Percentiles rank a stretch among this genome's conserved stretches.
These are phyloP conservation scores for Paedocypris sp. DNA, from an alignment of 2,113 vertebrate genomes.

Conservation along the genomic window DNA sequence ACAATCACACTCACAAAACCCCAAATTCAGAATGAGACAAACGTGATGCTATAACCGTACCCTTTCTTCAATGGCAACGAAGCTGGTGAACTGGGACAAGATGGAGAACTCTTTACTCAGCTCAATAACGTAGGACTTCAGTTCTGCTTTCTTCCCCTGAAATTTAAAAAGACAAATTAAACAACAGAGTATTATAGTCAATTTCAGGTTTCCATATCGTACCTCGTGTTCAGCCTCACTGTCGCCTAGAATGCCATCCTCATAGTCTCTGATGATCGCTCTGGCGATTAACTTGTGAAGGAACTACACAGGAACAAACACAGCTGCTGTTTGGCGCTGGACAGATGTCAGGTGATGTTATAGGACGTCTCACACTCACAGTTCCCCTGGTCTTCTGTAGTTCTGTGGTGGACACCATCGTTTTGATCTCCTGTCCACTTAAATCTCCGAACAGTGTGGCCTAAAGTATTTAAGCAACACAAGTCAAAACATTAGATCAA, in stretches of 20 bases:
- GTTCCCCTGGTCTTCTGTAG: slow-evolving; percentile 80
- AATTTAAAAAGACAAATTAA: neutral
- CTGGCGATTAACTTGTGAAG: slow-evolving; percentile 77
- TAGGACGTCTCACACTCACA: slow-evolving; percentile 51
- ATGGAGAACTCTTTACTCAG: slow-evolving; percentile 78
- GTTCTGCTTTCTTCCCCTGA: slow-evolving; percentile 70
- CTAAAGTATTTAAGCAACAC: slow-evolving; percentile 40
- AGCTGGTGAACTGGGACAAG: slow-evolving; percentile 81
- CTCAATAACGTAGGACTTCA: slow-evolving; percentile 69
- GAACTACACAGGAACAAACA: slow-evolving; percentile 53
- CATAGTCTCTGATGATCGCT: slow-evolving; percentile 76
- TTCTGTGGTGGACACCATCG: slow-evolving; percentile 77
- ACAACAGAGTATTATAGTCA: no score
- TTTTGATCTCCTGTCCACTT: slow-evolving; percentile 62
- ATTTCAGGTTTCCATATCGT: no score
- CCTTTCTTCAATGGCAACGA: slow-evolving; percentile 78
- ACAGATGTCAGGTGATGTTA: no score
- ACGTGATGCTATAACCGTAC: slow-evolving; percentile 58
- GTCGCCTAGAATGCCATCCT: slow-evolving; percentile 67
- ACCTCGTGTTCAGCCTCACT: slow-evolving; percentile 73
- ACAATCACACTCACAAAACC: neutral
- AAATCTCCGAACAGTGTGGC: slow-evolving; percentile 68
- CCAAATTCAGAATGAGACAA: neutral
- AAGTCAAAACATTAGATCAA: neutral
- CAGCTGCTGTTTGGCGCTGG: no score